Evolutionary conservation across 23 tunicate species (phyloP).

Genomic region (Corella eumyota): DNA sequence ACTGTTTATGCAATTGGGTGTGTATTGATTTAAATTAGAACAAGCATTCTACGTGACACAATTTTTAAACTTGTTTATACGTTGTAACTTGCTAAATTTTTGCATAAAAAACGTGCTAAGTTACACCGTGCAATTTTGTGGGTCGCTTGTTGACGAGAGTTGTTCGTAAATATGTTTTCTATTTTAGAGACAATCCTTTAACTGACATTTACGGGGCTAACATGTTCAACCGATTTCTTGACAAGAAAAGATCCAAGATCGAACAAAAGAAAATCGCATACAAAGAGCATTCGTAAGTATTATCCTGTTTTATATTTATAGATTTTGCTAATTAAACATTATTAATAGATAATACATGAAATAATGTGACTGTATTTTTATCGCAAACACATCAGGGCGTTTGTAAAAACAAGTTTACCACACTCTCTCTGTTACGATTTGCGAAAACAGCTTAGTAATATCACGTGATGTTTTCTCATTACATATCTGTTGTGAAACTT

Average conservation of each 20-base stretch:
- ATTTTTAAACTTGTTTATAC: background rate
- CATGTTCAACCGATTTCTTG: conserved; percentile 76
- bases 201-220: conserved; percentile 99
- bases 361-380: no score
- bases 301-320: background rate
- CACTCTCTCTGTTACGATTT: no score
- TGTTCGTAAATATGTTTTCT: no score
- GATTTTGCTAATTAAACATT: background rate
- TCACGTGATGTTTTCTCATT: no score
- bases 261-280: conserved; percentile 19
- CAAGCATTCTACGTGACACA: background rate
- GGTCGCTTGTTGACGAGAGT: no score
- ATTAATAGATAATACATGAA: no score
- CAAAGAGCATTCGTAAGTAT: conserved; percentile 2
- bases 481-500: no score
- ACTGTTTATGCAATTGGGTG: conserved; percentile 93
- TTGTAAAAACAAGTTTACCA: no score
- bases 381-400: no score
- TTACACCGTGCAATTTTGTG: conserved; percentile 1
- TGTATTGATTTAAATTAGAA: background rate
- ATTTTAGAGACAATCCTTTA: conserved; percentile 96
- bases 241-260: conserved; percentile 37
- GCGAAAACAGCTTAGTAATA: no score
- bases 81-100: background rate
- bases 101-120: background rate